Evolutionary conservation across 2,113 vertebrate genomes (phyloP).

Genomic region (Myrmecobius fasciatus): DNA sequence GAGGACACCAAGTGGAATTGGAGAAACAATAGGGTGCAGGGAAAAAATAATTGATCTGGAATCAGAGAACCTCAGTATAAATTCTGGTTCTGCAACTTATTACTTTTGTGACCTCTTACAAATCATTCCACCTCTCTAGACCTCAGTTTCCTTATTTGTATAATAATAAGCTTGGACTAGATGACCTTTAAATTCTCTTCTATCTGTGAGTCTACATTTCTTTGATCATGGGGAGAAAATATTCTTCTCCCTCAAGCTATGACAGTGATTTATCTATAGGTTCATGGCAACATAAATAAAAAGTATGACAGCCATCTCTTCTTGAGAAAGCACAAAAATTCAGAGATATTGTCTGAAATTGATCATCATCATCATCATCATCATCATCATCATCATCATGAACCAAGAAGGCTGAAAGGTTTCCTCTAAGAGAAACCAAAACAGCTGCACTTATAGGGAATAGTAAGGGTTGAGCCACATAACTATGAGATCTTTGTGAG

Average conservation of each 20-base stretch:
- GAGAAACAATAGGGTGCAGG: background rate
- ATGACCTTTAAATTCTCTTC: background rate
- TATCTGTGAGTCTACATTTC: background rate
- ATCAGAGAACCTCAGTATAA: background rate
- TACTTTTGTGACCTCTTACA: background rate
- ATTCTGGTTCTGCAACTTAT: background rate
- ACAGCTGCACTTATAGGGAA: constrained; percentile 81
- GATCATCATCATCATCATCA: constrained; percentile 40
- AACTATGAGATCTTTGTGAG: constrained; percentile 76
- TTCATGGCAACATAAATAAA: background rate
- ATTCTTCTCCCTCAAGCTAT: background rate
- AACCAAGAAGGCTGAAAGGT: constrained; percentile 74
- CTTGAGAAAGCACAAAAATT: constrained; percentile 56
- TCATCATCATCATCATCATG: background rate
- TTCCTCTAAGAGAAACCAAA: constrained; percentile 72
- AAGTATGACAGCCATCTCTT: background rate
- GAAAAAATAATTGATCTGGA: background rate
- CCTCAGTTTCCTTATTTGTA: background rate
- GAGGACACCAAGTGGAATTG: background rate
- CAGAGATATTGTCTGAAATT: constrained; percentile 57
- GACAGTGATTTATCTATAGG: background rate
- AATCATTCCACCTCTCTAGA: background rate
- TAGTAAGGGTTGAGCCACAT: constrained; percentile 81
- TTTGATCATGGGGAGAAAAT: constrained; percentile 30
- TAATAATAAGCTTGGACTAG: background rate